Evolutionary conservation across 1,140 invertebrate genomes (phyloP), one percentile per base, ranked within the genome.

Genomic region (Charaxes varanes): DNA sequence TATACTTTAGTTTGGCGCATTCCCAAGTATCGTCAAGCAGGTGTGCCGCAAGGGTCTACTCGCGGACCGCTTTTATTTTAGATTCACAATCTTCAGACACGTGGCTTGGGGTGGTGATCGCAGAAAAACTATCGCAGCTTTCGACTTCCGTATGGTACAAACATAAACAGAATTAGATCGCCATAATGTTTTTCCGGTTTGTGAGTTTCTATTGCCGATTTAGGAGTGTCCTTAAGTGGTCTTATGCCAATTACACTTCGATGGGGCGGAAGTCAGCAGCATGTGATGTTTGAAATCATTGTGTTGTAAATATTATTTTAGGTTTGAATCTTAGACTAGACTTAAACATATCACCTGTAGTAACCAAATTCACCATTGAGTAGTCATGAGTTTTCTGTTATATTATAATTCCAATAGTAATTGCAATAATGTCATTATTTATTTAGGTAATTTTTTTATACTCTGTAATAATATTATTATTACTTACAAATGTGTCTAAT

Each of bases 131-230:
- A 65, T 53, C 59, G 64, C 74, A 76, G 72, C 74, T 79, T 79
- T 76, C 68, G 51, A 67, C 72, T 80, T 80, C 76, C 76, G 72
- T 68, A 68, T 57, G 55, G 69, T 57, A 63, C 70, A 66, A 77
- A 77, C 61, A 77, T 70, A 80, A 80, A 78, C 66, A 78, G 66
- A 68, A 70, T 78, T 71, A 76, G 60, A 70, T 63, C 48, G 68
- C 60, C 66, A 79, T 79, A 63, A 77, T 80, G 72, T 77, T 80
- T 73, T 78, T 80, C 76, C 73, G 71, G 71, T 66, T 62, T 62
- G 65, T 62, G 68, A 69, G 61, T 65, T 69, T 65, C 57, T 59
- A 66, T 58, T 51, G 53, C 45, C 28, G 42, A 46, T 50, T 49
- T 53, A 34, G 37, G 35, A 52, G 43, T 45, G 56, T 27, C 23